Evolutionary conservation across 2,888 invertebrate species (phyloP), one percentile per base, ranked within the genome.

Genomic region (Schizaphis graminum): DNA sequence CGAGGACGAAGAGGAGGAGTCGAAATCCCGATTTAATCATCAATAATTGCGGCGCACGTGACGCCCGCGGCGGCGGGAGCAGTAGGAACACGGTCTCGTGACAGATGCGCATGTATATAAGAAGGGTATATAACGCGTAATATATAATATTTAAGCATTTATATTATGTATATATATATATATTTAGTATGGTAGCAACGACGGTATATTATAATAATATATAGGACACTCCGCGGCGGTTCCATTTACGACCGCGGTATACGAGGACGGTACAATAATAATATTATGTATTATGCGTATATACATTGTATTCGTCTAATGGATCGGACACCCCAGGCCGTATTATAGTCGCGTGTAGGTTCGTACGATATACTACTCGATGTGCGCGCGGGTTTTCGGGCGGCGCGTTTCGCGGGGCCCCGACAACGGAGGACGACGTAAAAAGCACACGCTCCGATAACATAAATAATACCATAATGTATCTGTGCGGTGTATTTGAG

Each of bases 1-100:
- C 28, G 84, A 26, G n/a, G 35, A 44, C 0, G n/a, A 24, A 35
- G 67, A n/a, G 61, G 28, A 89, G 84, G 44, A 89, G 49, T 57
- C 61, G 91, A 94, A 86, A 94, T 94, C 94, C 94, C 94, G 94
- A 94, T 94, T 94, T 94, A 94, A 94, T 94, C 94, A 94, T 94
- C 94, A 94, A 94, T 94, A 94, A 94, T 94, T 94, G 94, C 91
- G 90, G 91, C 94, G 94, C 94, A 91, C 94, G 94, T 94, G 94
- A 91, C 91, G 91, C 90, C 84, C 57, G 84, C 16, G 56, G 28
- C 11, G 53, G 87, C 47, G 26, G 87, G 77, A n/a, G n/a, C n/a
- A 8, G 44, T 1, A 16, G 77, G 26, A 77, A 89, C 35, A 84
- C 77, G n/a, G 86, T 49, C 67, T 67, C 67, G 91, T 86, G 92